Evolutionary conservation across 1,140 invertebrate species (phyloP).

Genomic region (Teleogryllus occipitalis): DNA sequence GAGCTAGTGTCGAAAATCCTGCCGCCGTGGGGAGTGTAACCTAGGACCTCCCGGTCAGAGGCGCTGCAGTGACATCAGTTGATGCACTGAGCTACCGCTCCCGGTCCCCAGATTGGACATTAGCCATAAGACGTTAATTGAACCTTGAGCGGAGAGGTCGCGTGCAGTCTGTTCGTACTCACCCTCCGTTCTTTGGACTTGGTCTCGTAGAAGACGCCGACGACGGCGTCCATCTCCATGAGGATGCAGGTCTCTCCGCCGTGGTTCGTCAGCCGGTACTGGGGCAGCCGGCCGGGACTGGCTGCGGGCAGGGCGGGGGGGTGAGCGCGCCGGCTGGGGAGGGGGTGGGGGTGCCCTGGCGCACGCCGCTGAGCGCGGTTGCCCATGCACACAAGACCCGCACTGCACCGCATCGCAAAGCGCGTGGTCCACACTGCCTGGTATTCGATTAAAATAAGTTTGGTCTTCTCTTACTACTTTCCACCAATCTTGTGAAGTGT

Average conservation of each 20-base stretch:
- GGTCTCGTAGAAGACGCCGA: neutral
- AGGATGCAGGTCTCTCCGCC: constrained; percentile 9
- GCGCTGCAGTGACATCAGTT: too few relatives aligned
- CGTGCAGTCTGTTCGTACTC: neutral
- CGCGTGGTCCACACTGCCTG: too few relatives aligned
- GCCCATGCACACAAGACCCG: neutral
- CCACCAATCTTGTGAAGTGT: too few relatives aligned
- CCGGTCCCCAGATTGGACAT: neutral
- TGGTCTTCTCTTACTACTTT: too few relatives aligned
- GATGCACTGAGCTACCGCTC: too few relatives aligned
- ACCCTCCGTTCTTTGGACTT: neutral
- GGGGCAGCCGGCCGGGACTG: neutral
- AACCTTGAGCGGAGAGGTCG: neutral
- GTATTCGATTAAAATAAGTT: too few relatives aligned
- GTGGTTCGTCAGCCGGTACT: neutral
- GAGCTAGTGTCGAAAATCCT: too few relatives aligned
- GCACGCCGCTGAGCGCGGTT: too few relatives aligned
- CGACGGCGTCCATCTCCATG: neutral
- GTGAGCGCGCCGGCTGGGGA: too few relatives aligned
- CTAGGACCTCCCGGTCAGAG: too few relatives aligned
- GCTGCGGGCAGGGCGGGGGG: neutral
- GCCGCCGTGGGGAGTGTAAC: too few relatives aligned
- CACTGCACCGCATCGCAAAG: neutral
- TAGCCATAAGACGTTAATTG: neutral
- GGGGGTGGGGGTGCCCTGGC: neutral